Percentiles rank a stretch among this genome's conserved stretches.
phyloP scores from a whole-genome alignment of 2,888 invertebrate genomes.

The Petrolisthes cinctipes region DNA sequence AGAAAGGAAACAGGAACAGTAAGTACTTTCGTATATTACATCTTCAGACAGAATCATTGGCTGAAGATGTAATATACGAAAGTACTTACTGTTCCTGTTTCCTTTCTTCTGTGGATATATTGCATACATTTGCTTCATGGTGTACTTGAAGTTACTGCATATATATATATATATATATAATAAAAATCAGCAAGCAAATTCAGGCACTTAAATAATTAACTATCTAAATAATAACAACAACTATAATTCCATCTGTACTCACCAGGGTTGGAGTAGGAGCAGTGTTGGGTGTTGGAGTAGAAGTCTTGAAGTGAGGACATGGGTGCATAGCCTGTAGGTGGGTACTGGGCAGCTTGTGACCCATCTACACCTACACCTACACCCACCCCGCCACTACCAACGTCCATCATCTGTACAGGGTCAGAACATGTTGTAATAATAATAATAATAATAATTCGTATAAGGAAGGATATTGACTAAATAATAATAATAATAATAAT shows the following conservation, averaged over 20 bases:
- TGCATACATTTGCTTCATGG: too few relatives aligned
- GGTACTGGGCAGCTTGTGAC: slow-evolving; percentile 46
- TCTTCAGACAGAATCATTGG: too few relatives aligned
- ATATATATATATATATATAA: not conserved
- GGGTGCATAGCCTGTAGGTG: slow-evolving; percentile 49
- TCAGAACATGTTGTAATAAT: too few relatives aligned
- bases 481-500: too few relatives aligned
- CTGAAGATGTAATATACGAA: too few relatives aligned
- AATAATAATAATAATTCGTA: too few relatives aligned
- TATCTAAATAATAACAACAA: not conserved
- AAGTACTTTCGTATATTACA: too few relatives aligned
- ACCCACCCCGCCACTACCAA: slow-evolving; percentile 26
- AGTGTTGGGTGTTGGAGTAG: slow-evolving; percentile 57
- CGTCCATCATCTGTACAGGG: slow-evolving; percentile 51
- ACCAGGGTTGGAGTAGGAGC: slow-evolving; percentile 58
- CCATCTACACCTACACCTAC: slow-evolving; percentile 42
- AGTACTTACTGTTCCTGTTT: too few relatives aligned
- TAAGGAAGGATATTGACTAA: too few relatives aligned
- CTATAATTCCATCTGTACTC: slow-evolving; percentile 13
- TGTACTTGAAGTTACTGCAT: too few relatives aligned
- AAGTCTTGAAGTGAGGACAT: slow-evolving; percentile 58
- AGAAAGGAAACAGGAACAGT: too few relatives aligned
- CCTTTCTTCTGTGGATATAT: not conserved
- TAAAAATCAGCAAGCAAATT: not conserved
- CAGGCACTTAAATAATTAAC: not conserved